Base-by-base conservation (phyloP, 2,797 vertebrate genomes). In the Geotrypetes seraphini region DNA sequence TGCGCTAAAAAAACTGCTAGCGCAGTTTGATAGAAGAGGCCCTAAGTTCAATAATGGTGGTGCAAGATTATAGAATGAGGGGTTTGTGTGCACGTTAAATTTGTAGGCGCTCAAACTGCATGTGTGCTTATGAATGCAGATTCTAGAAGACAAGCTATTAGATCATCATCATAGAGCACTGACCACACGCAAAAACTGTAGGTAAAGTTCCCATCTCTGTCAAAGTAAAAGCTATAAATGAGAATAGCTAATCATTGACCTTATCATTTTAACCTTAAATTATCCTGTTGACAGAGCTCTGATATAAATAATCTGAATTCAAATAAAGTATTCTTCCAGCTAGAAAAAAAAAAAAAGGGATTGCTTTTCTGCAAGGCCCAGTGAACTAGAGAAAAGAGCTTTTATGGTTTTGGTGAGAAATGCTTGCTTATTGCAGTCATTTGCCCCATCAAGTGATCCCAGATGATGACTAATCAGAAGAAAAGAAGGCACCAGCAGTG, bases 381-480 rank as follows among this genome's bases (percentile, higher is more conserved):
- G 24, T 26, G 48, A 18, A 43, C 48, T 38, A 39, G 39, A 45
- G 33, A 22, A 28, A 37, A 7, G 16, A 35, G 30, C 7, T 10
- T 15, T 16, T 43, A 40, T 36, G 28, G 18, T 30, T 24, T n/a
- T 43, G 26, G 36, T 47, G 23, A 51, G 43, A 63, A 69, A 50
- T 43, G 36, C 49, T 50, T 50, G 31, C 47, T 53, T 52, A 51
- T 44, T 51, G 47, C 47, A 37, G 34, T 48, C 43, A 43, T 61
- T 49, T 52, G 57, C 35, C 39, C 40, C 53, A 55, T 53, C 25
- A 33, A 60, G 38, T 39, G 47, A 47, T 56, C 57, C 59, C 60
- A 39, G 36, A 44, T 55, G 62, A 66, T 36, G 45, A 46, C 47
- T 68, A 63, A 64, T 71, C 67, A 54, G 43, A 52, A 47, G 51